These are phyloP conservation scores for Dugesia japonica DNA, from an alignment of 2,888 invertebrate genomes.

Conservation along the genomic window DNA sequence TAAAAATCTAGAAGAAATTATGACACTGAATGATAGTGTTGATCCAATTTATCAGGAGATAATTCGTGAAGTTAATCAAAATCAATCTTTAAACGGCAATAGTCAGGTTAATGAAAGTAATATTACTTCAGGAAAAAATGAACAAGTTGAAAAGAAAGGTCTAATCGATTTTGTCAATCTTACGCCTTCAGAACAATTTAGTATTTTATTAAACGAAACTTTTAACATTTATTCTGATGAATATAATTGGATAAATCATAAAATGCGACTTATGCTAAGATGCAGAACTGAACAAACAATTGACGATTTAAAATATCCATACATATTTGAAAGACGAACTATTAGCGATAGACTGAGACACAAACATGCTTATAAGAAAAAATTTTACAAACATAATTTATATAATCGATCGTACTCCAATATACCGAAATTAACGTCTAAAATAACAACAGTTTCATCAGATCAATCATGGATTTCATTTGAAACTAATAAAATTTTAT, in stretches of 20 bases:
- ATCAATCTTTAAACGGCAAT: background rate
- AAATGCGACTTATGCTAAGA: background rate
- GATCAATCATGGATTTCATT: background rate
- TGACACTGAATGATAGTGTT: background rate
- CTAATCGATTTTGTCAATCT: background rate
- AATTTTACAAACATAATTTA: background rate
- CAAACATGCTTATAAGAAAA: background rate
- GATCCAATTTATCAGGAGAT: background rate
- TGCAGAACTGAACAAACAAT: background rate
- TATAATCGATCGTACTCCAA: background rate
- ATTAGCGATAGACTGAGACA: background rate
- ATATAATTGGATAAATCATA: background rate
- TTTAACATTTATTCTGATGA: background rate
- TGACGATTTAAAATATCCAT: slow-evolving; percentile 7
- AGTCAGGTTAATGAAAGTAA: background rate
- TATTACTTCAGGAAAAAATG: background rate
- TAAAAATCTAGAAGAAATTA: background rate
- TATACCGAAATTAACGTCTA: background rate
- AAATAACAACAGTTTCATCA: background rate
- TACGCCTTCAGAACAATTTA: background rate
- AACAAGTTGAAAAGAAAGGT: background rate
- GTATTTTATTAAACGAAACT: background rate
- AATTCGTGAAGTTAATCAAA: too few relatives aligned
- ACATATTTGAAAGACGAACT: background rate
- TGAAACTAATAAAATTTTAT: background rate